A percentile compares a stretch with the other conserved stretches of the same genome.
phyloP scores from a whole-genome alignment of 2,797 vertebrate species.

The Neostethus bicornis region DNA sequence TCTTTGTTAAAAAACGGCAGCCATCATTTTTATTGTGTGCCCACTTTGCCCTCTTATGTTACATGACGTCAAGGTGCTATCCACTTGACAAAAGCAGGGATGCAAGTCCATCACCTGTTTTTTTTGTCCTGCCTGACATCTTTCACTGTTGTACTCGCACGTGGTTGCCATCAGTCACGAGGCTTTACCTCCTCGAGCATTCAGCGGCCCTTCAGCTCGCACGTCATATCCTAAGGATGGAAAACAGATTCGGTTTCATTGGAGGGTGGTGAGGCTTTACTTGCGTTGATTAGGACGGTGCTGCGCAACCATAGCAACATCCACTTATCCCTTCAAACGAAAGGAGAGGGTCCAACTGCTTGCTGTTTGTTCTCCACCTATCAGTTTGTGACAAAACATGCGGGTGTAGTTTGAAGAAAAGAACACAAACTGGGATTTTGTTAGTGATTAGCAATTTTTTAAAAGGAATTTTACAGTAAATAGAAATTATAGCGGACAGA shows the following conservation, averaged over 20 bases:
- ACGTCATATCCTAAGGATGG: constrained; percentile 57
- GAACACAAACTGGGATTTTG: background rate
- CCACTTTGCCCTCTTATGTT: constrained; percentile 4
- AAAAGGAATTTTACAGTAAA: too few species aligned
- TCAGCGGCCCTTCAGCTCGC: constrained; percentile 29
- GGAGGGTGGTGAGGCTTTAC: constrained; percentile 39
- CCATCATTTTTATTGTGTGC: background rate
- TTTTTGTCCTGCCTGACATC: constrained; percentile 19
- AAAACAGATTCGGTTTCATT: constrained; percentile 70
- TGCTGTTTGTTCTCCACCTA: constrained; percentile 27
- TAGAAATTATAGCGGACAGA: too few species aligned
- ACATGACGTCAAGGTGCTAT: background rate
- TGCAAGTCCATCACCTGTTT: background rate
- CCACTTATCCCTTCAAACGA: constrained; percentile 23
- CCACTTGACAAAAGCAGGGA: constrained; percentile 1
- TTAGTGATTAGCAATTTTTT: too few species aligned
- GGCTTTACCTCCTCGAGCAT: constrained; percentile 20
- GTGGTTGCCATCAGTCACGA: constrained; percentile 30
- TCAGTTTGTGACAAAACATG: constrained; percentile 10
- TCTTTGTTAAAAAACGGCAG: background rate
- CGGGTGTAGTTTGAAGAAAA: constrained; percentile 14
- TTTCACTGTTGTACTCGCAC: constrained; percentile 21
- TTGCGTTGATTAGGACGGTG: constrained; percentile 52
- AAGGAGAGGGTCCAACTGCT: constrained; percentile 32
- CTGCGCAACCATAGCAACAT: constrained; percentile 57